These are phyloP conservation scores for Epistrophe eligans DNA, from an alignment of 2,888 invertebrate genomes.

Conservation along the genomic window DNA sequence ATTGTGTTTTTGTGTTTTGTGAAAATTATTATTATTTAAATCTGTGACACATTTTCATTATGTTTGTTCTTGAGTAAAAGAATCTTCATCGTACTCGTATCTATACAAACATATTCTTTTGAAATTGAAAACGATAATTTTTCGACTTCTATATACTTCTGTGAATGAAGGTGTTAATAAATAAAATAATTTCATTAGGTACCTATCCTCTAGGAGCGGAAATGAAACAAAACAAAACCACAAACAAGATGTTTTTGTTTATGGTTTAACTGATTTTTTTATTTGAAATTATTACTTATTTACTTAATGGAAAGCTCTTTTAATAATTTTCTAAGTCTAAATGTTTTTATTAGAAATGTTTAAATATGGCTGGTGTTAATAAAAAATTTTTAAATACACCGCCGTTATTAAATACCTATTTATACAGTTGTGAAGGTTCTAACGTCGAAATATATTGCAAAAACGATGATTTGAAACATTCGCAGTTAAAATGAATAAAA, in stretches of 20 bases:
- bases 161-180: not conserved
- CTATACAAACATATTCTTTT: not conserved
- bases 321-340: no score
- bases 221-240: conserved; percentile 14
- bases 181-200: not conserved
- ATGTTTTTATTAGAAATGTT: no score
- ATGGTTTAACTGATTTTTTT: not conserved
- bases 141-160: not conserved
- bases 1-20: conserved; percentile 37
- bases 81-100: not conserved
- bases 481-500: no score
- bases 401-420: no score
- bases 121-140: not conserved
- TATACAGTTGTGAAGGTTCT: no score
- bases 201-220: not conserved
- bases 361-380: no score
- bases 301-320: no score
- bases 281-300: no score
- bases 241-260: not conserved
- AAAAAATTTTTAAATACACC: no score
- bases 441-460: no score
- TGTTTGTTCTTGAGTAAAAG: not conserved
- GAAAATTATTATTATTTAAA: conserved; percentile 54
- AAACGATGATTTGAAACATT: no score
- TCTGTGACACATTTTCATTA: conserved; percentile 48